Evolutionary conservation across 2,888 invertebrate species (phyloP), one percentile per base, ranked within the genome.

Genomic region (Pammene aurita): DNA sequence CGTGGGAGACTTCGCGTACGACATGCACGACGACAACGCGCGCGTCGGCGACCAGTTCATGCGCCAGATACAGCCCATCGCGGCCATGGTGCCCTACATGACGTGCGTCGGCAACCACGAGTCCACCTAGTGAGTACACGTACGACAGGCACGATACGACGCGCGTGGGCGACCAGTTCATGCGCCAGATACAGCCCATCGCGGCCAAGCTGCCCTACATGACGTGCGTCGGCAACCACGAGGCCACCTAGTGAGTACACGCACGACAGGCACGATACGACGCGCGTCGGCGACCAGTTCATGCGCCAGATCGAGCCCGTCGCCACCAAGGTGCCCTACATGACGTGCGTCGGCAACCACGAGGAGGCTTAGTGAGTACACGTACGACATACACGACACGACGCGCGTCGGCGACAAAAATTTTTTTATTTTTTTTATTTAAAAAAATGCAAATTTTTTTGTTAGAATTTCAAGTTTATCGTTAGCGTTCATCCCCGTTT

Each of bases 1-100:
- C 90, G 97, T 98, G 52, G 98, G 98, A 0, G 98, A 98, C 93
- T 97, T 98, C 90, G 98, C 98, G 0, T 98, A 98, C 87, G 97
- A 98, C 86, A 96, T 98, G 97, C 93, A 97, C 86, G 90, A 95
- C 76, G 93, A 97, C 74, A 93, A 98, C 81, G 98, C 96, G 0
- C 87, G 90, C 68, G 95, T 97, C 35, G 99, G 99, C 0, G 98
- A 99, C 92, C 94, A 96, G 84, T 99, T 98, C 88, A 98, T 99
- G 98, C 93, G 96, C 5, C 97, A 97, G 93, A 95, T 99, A 70
- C 95, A 98, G 89, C 94, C 97, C 0, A 94, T 98, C 46, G 98
- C 98, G 26, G 97, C 97, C 26, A 95, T 96, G 83, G 93, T 98
- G 74, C 98, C 98, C 0, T 99, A 99, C 85, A 96, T 97, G 97